Conservation (phyloP, 2,113 vertebrate genomes). For the Apistogramma diplotaenia region DNA sequence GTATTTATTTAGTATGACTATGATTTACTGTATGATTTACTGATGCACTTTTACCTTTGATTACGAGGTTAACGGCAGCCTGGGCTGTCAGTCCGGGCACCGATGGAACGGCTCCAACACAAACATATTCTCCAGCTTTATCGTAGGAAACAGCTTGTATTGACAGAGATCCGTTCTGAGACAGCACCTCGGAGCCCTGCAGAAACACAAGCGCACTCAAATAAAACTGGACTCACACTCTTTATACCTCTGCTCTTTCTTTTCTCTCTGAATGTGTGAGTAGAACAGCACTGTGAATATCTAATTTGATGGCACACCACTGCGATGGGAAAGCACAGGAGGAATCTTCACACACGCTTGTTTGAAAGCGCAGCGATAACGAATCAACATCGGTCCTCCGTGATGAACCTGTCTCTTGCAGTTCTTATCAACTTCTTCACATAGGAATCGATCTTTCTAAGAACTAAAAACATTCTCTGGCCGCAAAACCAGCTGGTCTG, state of each 20-base stretch:
- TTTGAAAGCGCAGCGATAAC: slow-evolving; percentile 41
- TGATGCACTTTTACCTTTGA: slow-evolving; percentile 76
- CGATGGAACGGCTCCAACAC: slow-evolving; percentile 74
- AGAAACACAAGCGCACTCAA: slow-evolving; percentile 30
- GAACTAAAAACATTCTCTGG: slow-evolving; percentile 41
- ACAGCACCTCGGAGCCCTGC: slow-evolving; percentile 69
- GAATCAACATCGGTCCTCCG: slow-evolving; percentile 21
- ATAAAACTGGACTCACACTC: slow-evolving; percentile 11
- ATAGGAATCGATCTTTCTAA: slow-evolving; percentile 34
- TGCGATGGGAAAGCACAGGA: slow-evolving; percentile 44
- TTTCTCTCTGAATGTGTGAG: neutral
- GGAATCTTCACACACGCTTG: slow-evolving; percentile 32
- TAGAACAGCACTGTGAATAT: neutral
- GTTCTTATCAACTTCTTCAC: slow-evolving; percentile 43
- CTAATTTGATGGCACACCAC: neutral
- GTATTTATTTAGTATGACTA: neutral
- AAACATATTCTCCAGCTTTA: slow-evolving; percentile 77
- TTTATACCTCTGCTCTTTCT: neutral
- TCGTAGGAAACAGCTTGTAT: slow-evolving; percentile 64
- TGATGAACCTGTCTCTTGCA: slow-evolving; percentile 38
- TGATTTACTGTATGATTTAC: too few relatives aligned
- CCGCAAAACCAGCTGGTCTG: slow-evolving; percentile 1
- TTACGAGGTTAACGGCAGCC: slow-evolving; percentile 69
- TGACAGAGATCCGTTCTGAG: slow-evolving; percentile 56
- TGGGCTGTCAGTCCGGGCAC: slow-evolving; percentile 75